A percentile compares a stretch with the other conserved stretches of the same genome.
Evolutionary conservation across 1,140 invertebrate genomes (phyloP).

Genomic region (Akabosia matsudoensis): DNA sequence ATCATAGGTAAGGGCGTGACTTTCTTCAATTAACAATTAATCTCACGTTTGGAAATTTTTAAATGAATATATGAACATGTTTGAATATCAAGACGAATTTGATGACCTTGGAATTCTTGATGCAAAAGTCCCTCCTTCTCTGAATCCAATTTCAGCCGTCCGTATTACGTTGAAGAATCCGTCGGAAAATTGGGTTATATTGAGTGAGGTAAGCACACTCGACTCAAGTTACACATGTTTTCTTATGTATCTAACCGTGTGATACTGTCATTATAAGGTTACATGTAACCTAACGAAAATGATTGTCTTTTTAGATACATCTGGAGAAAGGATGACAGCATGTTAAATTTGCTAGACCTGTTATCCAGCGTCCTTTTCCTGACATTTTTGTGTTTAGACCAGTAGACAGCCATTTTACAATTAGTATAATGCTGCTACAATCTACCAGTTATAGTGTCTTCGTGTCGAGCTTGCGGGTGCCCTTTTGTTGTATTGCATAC

Average conservation of each 20-base stretch:
- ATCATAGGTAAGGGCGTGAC: conserved; percentile 59
- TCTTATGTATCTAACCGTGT: too few species aligned
- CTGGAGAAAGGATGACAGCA: conserved; percentile 6
- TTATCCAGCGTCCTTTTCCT: not conserved
- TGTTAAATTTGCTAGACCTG: not conserved
- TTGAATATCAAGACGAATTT: conserved; percentile 60
- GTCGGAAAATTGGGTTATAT: conserved; percentile 83
- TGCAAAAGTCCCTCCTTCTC: conserved; percentile 62
- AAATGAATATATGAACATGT: conserved; percentile 41
- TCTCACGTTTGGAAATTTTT: too few species aligned
- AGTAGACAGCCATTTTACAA: not conserved
- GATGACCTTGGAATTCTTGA: conserved; percentile 75
- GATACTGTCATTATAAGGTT: not conserved
- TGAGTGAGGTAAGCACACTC: conserved; percentile 80
- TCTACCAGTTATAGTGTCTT: conserved; percentile 10
- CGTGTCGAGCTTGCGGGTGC: conserved; percentile 2
- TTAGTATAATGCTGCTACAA: not conserved
- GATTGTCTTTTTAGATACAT: not conserved
- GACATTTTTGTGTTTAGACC: not conserved
- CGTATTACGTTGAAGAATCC: conserved; percentile 73
- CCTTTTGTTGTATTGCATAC: not conserved
- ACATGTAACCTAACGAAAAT: not conserved
- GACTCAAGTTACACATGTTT: too few species aligned
- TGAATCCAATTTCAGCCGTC: conserved; percentile 68
- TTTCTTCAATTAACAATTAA: not conserved